phyloP scores from a whole-genome alignment of 2,797 vertebrate genomes.

The Sebastes minor region DNA sequence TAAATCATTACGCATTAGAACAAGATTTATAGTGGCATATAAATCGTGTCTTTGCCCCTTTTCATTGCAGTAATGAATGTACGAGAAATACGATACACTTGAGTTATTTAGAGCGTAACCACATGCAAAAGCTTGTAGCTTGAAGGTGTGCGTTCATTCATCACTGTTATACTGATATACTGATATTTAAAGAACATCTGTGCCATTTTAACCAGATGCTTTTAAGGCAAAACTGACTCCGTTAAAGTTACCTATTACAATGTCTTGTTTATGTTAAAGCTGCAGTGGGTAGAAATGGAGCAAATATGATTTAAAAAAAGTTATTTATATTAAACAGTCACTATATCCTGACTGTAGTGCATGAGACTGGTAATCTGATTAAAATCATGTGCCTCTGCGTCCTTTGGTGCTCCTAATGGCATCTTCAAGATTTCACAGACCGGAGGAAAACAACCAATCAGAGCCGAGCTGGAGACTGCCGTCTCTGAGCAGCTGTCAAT shows the following conservation, averaged over 20 bases:
- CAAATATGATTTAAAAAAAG: too few species aligned
- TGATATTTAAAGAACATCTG: background rate
- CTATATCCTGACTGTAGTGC: too few species aligned
- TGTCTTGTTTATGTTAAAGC: background rate
- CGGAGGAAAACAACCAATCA: too few species aligned
- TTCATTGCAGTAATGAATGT: background rate
- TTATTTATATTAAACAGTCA: too few species aligned
- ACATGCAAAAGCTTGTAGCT: background rate
- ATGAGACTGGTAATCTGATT: too few species aligned
- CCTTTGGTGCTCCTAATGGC: too few species aligned
- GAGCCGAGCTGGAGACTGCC: too few species aligned
- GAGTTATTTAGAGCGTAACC: background rate
- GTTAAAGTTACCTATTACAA: background rate
- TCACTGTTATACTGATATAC: too few species aligned
- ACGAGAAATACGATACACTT: background rate
- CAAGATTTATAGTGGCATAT: background rate
- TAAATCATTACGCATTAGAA: background rate
- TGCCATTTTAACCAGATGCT: background rate
- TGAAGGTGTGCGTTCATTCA: background rate
- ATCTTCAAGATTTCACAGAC: too few species aligned
- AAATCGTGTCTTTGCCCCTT: background rate
- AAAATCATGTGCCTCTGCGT: too few species aligned
- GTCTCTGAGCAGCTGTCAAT: too few species aligned
- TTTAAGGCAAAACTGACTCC: too few species aligned
- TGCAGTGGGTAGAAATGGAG: fast-evolving